Conservation (phyloP, 64 coral and sea anemone species). For the Hydrozoanthus tunicans region DNA sequence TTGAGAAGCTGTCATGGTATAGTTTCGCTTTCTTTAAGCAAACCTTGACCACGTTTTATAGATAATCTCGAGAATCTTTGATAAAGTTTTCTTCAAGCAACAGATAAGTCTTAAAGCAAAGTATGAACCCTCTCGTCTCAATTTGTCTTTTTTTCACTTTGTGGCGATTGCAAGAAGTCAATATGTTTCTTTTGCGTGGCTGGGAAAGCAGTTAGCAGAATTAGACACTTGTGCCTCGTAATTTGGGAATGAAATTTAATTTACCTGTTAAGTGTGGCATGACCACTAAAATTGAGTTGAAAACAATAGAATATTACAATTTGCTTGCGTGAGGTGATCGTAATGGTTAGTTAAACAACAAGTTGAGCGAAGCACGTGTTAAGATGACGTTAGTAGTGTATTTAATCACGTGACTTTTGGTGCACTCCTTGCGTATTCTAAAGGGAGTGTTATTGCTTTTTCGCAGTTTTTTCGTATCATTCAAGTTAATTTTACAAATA, state of each 20-base stretch:
- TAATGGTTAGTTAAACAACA: neutral
- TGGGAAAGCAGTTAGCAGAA: neutral
- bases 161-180: neutral
- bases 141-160: neutral
- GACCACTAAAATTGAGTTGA: neutral
- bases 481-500: too few relatives aligned
- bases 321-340: neutral
- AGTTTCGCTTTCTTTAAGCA: too few relatives aligned
- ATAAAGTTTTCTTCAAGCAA: neutral
- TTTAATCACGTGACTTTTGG: too few relatives aligned
- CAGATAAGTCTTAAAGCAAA: neutral
- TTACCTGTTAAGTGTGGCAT: constrained; percentile 22
- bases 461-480: too few relatives aligned
- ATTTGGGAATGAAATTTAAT: neutral
- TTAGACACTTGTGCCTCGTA: neutral
- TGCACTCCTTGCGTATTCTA: too few relatives aligned
- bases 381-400: too few relatives aligned
- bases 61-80: too few relatives aligned
- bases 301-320: neutral
- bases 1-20: too few relatives aligned
- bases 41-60: neutral
- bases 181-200: neutral
- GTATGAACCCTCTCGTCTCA: too few relatives aligned
- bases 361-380: constrained; percentile 28
- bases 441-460: too few relatives aligned